Base-by-base conservation (phyloP, 2,888 invertebrate species). In the Imbricaverruca yamaguchii region DNA sequence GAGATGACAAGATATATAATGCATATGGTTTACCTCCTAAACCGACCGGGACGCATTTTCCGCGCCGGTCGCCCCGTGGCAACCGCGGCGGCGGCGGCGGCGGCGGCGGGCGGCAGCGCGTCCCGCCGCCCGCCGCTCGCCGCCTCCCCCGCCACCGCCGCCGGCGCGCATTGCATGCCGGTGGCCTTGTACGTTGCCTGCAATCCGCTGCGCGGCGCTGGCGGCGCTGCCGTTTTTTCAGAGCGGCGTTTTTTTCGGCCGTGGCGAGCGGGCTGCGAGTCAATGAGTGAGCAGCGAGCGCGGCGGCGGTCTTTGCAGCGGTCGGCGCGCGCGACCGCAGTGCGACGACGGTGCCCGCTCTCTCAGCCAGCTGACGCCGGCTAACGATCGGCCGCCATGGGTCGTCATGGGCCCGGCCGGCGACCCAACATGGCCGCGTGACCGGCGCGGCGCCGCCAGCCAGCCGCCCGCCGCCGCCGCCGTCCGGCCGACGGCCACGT, bases 81-180 rank as follows among this genome's bases (percentile, higher is more conserved):
- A 13, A 15, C 10, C 65, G 8, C 23, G 65, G 8, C 11, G 69
- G 10, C 9, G 7, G 65, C 18, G n/a, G n/a, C 18, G n/a, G 8
- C 18, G 18, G 13, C 65, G 67, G 67, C 13, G 13, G 67, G 67
- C 23, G n/a, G n/a, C 13, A 18, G 61, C 18, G 8, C 18, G 61
- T 15, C 18, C 61, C 18, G 0, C 15, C 61, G 8, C 10, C 10
- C 65, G 9, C 65, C 23, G 21, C 12, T 23, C 39, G 23, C 39
- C 12, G 74, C 74, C 74, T 39, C 74, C 74, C 10, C 74, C 74
- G 39, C 74, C 74, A 53, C 74, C 74, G 74, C 53, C 53, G 18
- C 74, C 74, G 74, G 53, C 74, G 39, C 15, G 53, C 74, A 25
- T 74, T 74, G 74, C 74, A 74, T 74, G 74, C 74, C 74, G 74